A percentile compares a stretch with the other conserved stretches of the same genome.
These are phyloP conservation scores for Aspidiotus rigidus DNA, from an alignment of 2,888 invertebrate species.

Conservation along the genomic window DNA sequence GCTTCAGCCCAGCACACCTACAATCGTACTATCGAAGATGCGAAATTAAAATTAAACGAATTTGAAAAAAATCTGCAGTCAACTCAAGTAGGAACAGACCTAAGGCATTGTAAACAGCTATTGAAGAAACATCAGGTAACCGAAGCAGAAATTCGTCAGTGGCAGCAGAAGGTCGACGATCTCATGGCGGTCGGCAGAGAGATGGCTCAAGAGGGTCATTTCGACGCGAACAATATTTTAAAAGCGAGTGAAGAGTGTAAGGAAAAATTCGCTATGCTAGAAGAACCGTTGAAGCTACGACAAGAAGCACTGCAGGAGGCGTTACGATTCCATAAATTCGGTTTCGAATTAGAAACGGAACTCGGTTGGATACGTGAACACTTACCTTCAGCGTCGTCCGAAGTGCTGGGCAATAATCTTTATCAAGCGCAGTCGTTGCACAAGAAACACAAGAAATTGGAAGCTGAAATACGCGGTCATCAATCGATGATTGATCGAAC, in stretches of 20 bases:
- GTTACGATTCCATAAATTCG: conserved; percentile 79
- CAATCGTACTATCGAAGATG: conserved; percentile 76
- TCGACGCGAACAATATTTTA: conserved; percentile 79
- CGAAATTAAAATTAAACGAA: conserved; percentile 74
- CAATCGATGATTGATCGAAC: conserved; percentile 75
- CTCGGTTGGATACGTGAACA: conserved; percentile 93
- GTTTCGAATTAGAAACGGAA: conserved; percentile 85
- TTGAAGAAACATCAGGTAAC: conserved; percentile 79
- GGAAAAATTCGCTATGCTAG: conserved; percentile 59
- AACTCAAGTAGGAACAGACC: conserved; percentile 75
- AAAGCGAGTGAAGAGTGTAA: conserved; percentile 66
- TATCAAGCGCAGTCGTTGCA: conserved; percentile 83
- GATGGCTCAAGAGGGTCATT: conserved; percentile 88
- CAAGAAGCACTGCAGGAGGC: conserved; percentile 74
- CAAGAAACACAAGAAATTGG: conserved; percentile 90
- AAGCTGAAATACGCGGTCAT: conserved; percentile 79
- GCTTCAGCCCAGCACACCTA: conserved; percentile 71
- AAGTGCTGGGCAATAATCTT: conserved; percentile 68
- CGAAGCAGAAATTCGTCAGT: conserved; percentile 76
- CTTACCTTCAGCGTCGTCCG: conserved; percentile 65
- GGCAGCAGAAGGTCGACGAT: conserved; percentile 70
- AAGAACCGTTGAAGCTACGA: conserved; percentile 61
- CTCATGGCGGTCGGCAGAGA: conserved; percentile 73
- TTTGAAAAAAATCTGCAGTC: conserved; percentile 68
- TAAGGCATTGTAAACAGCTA: conserved; percentile 82